Conservation (phyloP, 2,888 invertebrate species). For the Yponomeuta malinellus region DNA sequence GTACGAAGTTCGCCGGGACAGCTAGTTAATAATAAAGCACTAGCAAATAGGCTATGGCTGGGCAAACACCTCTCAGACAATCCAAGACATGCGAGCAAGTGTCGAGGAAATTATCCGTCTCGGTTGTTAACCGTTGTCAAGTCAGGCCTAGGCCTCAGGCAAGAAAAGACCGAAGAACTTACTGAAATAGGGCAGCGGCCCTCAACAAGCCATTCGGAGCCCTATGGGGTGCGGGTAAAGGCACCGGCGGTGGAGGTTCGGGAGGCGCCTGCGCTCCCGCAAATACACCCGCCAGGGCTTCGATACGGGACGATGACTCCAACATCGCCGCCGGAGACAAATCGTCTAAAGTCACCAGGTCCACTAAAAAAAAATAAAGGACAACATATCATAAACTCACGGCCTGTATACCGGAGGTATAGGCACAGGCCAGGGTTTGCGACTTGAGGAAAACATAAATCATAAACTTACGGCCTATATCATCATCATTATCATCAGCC, state of each 20-base stretch:
- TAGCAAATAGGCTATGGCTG: no score
- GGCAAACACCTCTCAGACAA: no score
- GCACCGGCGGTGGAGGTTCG: slow-evolving; percentile 71
- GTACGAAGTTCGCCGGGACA: no score
- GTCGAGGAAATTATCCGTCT: no score
- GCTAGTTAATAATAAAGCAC: no score
- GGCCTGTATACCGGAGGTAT: background rate
- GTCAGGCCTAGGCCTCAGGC: no score
- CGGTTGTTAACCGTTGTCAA: no score
- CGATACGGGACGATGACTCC: slow-evolving; percentile 95
- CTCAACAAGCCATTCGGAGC: slow-evolving; percentile 82
- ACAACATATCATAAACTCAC: background rate
- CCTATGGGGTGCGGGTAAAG: slow-evolving; percentile 86
- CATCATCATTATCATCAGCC: no score
- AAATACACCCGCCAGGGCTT: slow-evolving; percentile 90
- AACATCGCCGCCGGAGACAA: slow-evolving; percentile 95
- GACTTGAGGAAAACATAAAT: no score
- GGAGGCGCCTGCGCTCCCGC: slow-evolving; percentile 78
- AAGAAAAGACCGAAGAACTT: slow-evolving; percentile 24
- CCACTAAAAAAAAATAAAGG: slow-evolving; percentile 78
- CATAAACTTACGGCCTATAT: no score
- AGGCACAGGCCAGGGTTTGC: background rate
- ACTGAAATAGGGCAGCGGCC: slow-evolving; percentile 79
- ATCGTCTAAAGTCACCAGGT: slow-evolving; percentile 94
- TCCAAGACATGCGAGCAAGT: no score